Percentiles rank a stretch among this genome's conserved stretches.
These are phyloP conservation scores for Pangasianodon hypophthalmus DNA, from an alignment of 2,113 vertebrate species.

Conservation along the genomic window DNA sequence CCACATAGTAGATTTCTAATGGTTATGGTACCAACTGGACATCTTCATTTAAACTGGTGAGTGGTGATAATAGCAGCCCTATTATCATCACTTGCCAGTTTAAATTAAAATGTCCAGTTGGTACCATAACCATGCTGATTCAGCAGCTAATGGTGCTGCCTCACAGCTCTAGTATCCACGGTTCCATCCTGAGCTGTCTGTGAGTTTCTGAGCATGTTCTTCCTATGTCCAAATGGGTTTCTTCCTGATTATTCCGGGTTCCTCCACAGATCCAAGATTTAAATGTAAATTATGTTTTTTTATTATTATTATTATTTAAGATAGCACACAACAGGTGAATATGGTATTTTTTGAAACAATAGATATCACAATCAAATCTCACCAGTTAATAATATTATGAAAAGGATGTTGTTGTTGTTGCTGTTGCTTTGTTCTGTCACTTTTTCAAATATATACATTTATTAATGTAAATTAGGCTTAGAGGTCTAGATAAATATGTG, in stretches of 20 bases:
- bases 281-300: background rate
- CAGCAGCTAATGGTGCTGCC: background rate
- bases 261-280: background rate
- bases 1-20: background rate
- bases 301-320: background rate
- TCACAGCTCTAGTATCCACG: background rate
- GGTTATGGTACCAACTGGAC: background rate
- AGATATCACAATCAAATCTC: background rate
- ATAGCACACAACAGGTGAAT: background rate
- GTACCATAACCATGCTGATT: background rate
- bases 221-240: background rate
- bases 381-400: background rate
- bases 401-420: background rate
- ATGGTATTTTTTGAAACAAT: background rate
- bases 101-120: too few species aligned
- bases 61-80: background rate
- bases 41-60: background rate
- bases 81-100: too few species aligned
- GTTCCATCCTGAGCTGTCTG: background rate
- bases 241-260: background rate
- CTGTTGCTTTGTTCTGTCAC: background rate
- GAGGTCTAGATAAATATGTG: background rate
- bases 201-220: background rate
- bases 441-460: background rate
- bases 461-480: background rate